Conservation (phyloP, 2,888 invertebrate genomes). For the Augochlorella aurata region DNA sequence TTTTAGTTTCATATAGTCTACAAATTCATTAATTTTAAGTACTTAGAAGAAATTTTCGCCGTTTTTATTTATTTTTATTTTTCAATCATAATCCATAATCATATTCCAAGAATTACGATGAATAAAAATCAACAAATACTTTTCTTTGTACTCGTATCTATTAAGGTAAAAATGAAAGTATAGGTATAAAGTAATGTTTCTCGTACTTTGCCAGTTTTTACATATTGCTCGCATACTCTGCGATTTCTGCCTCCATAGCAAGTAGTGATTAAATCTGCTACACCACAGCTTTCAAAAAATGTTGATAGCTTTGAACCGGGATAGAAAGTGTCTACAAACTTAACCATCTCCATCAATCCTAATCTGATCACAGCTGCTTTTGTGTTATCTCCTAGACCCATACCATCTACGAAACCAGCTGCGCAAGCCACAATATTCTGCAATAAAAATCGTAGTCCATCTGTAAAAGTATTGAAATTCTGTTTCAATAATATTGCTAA, state of each 20-base stretch:
- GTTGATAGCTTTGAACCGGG: constrained; percentile 84
- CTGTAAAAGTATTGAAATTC: neutral
- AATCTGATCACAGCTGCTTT: constrained; percentile 88
- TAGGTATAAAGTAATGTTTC: neutral
- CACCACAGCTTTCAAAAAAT: constrained; percentile 88
- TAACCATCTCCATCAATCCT: constrained; percentile 87
- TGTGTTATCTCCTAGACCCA: constrained; percentile 87
- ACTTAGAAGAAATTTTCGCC: neutral
- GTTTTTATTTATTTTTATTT: neutral
- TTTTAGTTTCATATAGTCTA: neutral
- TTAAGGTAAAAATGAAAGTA: neutral
- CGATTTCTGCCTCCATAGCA: constrained; percentile 88
- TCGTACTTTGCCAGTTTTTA: constrained; percentile 83
- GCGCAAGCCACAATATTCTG: constrained; percentile 88
- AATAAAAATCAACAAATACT: neutral
- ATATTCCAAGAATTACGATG: neutral
- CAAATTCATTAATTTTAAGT: neutral
- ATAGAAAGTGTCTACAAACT: constrained; percentile 85
- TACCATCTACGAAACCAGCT: constrained; percentile 87
- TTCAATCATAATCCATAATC: neutral
- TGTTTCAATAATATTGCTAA: neutral
- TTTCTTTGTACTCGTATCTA: neutral
- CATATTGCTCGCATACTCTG: constrained; percentile 85
- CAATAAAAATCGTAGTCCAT: constrained; percentile 14
- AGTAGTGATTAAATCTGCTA: constrained; percentile 88